phyloP scores from a whole-genome alignment of 2,797 vertebrate species.

The Xenopus petersii region DNA sequence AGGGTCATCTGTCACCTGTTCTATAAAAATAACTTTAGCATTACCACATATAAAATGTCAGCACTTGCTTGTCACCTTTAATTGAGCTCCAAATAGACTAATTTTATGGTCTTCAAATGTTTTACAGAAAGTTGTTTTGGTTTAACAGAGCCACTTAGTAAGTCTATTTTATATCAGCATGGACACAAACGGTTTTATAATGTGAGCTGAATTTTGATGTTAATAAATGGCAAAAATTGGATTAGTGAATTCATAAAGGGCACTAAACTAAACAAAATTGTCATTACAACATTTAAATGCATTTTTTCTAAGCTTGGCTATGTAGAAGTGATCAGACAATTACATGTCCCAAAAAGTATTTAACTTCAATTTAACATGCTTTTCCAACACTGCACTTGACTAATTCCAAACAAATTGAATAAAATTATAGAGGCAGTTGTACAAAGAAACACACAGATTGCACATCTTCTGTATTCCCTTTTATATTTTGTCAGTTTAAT shows the following conservation, averaged over 20 bases:
- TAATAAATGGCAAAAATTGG: slow-evolving; percentile 68
- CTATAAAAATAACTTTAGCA: no score
- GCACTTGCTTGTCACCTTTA: no score
- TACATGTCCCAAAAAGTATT: slow-evolving; percentile 79
- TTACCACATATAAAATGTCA: no score
- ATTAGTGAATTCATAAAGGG: slow-evolving; percentile 66
- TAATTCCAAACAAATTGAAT: slow-evolving; percentile 78
- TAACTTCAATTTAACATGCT: slow-evolving; percentile 77
- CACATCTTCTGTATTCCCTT: slow-evolving; percentile 2
- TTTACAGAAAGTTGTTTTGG: neutral
- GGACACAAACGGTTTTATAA: slow-evolving; percentile 59
- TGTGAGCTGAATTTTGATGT: slow-evolving; percentile 63
- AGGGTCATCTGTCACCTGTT: no score
- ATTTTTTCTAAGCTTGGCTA: slow-evolving; percentile 74
- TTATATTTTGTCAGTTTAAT: neutral
- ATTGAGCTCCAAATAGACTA: no score
- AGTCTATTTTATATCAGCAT: slow-evolving; percentile 33
- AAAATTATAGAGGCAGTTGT: slow-evolving; percentile 71
- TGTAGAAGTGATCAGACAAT: slow-evolving; percentile 81
- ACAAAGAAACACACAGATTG: slow-evolving; percentile 48
- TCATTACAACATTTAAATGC: slow-evolving; percentile 77
- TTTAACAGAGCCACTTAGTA: neutral
- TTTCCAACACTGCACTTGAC: slow-evolving; percentile 73
- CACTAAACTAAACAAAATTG: slow-evolving; percentile 71
- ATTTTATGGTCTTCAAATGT: neutral